A percentile compares a stretch with the other conserved stretches of the same genome.
Conservation (phyloP, 2,113 vertebrate species). For the Burhinus bistriatus region DNA sequence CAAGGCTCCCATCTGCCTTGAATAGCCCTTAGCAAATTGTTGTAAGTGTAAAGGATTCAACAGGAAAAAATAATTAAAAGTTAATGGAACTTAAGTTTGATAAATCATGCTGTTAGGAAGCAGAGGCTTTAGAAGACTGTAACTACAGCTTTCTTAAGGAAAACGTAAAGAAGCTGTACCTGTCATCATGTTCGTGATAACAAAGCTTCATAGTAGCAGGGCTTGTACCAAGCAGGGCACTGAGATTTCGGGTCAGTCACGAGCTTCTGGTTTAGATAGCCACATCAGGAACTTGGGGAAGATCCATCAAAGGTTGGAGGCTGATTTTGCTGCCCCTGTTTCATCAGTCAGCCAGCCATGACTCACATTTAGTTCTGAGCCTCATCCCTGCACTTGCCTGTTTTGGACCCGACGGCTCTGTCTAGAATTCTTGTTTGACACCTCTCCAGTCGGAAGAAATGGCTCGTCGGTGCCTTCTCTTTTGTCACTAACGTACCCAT, state of each 20-base stretch:
- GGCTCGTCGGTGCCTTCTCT: slow-evolving; percentile 17
- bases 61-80: slow-evolving; percentile 17
- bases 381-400: slow-evolving; percentile 20
- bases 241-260: neutral
- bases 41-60: slow-evolving; percentile 14
- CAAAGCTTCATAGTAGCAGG: neutral
- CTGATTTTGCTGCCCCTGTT: slow-evolving; percentile 13
- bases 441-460: slow-evolving; percentile 37
- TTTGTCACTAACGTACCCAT: slow-evolving; percentile 8
- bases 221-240: neutral
- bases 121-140: slow-evolving; percentile 33
- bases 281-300: neutral
- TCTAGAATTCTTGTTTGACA: slow-evolving; percentile 39
- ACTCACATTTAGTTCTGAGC: neutral
- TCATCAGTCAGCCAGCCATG: neutral
- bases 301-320: neutral
- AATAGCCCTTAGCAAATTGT: slow-evolving; percentile 17
- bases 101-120: neutral
- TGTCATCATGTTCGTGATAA: neutral
- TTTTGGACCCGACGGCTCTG: neutral
- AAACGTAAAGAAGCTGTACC: neutral
- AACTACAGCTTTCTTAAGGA: slow-evolving; percentile 16
- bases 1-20: slow-evolving; percentile 20
- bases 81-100: slow-evolving; percentile 25
- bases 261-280: neutral